Evolutionary conservation across 23 tunicate species (phyloP).

Genomic region (Ciona savignyi): DNA sequence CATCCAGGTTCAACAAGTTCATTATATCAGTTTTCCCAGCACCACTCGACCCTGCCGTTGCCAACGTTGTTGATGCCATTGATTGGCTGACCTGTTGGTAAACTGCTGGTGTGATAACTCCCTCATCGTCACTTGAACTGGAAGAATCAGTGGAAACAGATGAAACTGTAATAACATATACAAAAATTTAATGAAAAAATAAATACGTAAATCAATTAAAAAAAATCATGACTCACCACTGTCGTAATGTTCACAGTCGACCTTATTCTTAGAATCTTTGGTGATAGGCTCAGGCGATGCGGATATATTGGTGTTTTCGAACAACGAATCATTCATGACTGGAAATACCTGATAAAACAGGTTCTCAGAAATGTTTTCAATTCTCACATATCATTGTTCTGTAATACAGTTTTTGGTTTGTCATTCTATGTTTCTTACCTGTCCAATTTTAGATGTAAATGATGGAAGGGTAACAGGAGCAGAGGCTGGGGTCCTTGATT

Average conservation of each 20-base stretch:
- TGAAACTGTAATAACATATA: too few relatives aligned
- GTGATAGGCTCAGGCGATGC: background rate
- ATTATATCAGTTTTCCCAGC: background rate
- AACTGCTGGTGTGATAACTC: background rate
- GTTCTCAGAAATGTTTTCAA: too few relatives aligned
- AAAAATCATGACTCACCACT: too few relatives aligned
- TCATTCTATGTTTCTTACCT: background rate
- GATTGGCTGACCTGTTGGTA: background rate
- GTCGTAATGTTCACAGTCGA: too few relatives aligned
- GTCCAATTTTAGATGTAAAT: too few relatives aligned
- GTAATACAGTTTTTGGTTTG: background rate
- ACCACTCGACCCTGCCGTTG: constrained; percentile 6
- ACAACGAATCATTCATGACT: constrained; percentile 13
- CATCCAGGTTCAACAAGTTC: constrained; percentile 5
- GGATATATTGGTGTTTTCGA: constrained; percentile 28
- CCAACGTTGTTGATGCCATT: constrained; percentile 2
- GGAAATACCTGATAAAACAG: constrained; percentile 1
- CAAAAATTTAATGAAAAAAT: too few relatives aligned
- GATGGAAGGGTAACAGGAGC: background rate
- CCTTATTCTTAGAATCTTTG: too few relatives aligned
- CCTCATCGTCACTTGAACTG: constrained; percentile 6
- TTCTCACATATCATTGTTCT: background rate
- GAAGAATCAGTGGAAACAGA: constrained; percentile 1
- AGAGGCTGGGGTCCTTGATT: constrained; percentile 7
- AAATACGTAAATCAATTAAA: too few relatives aligned